A percentile compares a stretch with the other conserved stretches of the same genome.
phyloP scores from a whole-genome alignment of 2,113 vertebrate genomes.

The Cephalopterus ornatus region DNA sequence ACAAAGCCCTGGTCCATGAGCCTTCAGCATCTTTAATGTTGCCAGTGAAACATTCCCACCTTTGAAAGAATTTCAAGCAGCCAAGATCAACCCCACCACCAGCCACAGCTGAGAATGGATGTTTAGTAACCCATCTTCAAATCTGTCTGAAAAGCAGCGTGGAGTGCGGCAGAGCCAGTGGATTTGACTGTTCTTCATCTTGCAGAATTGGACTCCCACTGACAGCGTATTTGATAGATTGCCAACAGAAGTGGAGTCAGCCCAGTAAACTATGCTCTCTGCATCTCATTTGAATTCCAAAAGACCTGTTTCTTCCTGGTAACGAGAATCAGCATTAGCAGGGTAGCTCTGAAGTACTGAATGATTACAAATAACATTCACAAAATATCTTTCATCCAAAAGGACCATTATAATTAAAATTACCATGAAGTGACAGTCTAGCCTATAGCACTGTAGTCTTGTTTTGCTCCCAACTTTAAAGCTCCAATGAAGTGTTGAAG shows the following conservation, averaged over 20 bases:
- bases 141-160: neutral
- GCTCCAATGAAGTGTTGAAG: neutral
- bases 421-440: neutral
- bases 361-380: neutral
- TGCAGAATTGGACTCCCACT: neutral
- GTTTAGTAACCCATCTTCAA: neutral
- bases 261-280: neutral
- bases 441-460: fast-evolving
- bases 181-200: neutral
- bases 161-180: neutral
- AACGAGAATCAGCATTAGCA: neutral
- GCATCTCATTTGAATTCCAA: conserved; percentile 20
- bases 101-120: neutral
- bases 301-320: neutral
- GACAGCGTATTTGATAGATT: neutral
- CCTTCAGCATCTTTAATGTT: neutral
- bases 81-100: fast-evolving
- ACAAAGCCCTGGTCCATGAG: fast-evolving
- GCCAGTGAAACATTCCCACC: neutral
- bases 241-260: neutral
- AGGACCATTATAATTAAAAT: neutral
- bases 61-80: neutral
- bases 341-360: conserved; percentile 4
- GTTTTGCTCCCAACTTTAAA: neutral
- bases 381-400: neutral